Evolutionary conservation across 92 coral and sea anemone genomes (phyloP).

Genomic region (Desmophyllum pertusum): DNA sequence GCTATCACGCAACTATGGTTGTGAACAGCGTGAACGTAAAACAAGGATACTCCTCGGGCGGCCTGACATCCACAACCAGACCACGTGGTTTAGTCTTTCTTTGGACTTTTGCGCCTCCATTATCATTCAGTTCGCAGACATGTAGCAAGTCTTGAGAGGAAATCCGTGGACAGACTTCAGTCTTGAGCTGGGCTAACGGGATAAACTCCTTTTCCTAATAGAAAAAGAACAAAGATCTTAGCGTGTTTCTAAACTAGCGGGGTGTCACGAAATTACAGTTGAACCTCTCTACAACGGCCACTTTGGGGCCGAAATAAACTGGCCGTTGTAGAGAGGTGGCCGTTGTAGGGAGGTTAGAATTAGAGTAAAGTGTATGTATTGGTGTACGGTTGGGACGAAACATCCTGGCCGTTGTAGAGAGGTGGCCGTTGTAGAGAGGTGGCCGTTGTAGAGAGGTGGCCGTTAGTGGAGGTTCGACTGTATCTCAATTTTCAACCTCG

Average conservation of each 20-base stretch:
- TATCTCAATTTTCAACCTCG: too few relatives aligned
- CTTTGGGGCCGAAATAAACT: too few relatives aligned
- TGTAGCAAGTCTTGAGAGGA: constrained; percentile 86
- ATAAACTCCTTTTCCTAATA: constrained; percentile 88
- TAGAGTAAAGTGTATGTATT: too few relatives aligned
- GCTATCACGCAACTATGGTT: neutral
- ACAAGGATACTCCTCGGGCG: constrained; percentile 97
- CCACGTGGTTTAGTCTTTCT: constrained; percentile 86
- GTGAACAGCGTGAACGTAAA: neutral
- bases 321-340: too few relatives aligned
- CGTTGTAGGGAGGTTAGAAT: too few relatives aligned
- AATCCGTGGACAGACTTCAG: constrained; percentile 88
- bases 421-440: too few relatives aligned
- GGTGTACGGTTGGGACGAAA: too few relatives aligned
- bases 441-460: too few relatives aligned
- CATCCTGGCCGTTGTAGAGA: too few relatives aligned
- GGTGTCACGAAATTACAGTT: neutral
- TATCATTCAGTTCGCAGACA: constrained; percentile 77
- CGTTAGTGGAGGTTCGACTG: too few relatives aligned
- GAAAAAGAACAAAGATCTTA: neutral
- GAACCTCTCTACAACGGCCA: too few relatives aligned
- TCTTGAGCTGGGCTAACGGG: constrained; percentile 76
- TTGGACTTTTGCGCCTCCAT: constrained; percentile 39
- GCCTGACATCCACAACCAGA: constrained; percentile 86
- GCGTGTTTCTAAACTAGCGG: neutral